Evolutionary conservation across 2,888 invertebrate genomes (phyloP), one percentile per base, ranked within the genome.

Genomic region (Achlya flavicornis): DNA sequence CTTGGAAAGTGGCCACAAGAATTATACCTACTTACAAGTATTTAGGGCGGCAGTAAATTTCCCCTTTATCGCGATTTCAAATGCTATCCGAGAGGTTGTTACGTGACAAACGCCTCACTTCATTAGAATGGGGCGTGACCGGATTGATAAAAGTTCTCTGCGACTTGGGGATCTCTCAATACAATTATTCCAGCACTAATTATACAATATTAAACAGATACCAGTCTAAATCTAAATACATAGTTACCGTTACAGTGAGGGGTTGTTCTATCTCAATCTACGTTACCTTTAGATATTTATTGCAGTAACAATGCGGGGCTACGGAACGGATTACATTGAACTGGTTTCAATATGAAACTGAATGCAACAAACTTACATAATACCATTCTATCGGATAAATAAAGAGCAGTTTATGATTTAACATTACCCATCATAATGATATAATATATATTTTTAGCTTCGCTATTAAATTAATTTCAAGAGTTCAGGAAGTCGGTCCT

Each of bases 51-150:
- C 81, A 81, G 82, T 90, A 90, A 90, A 90, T 91, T 87, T 83
- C 72, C 81, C 81, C 86, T 89, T 86, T 90, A 90, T 91, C 89
- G 85, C 84, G 87, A 89, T 90, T 87, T 85, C 84, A 80, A 89
- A 88, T 86, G 85, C 85, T 85, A 86, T 85, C 86, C 83, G 75
- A 70, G 75, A 81, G 82, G 80, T 83, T 83, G 85, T 87, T 86
- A 86, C 87, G 88, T 90, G 91, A 91, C 91, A 91, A 89, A 89
- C 83, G 85, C 81, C 84, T 85, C 88, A 87, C 87, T 91, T 90
- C 88, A 90, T 91, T 91, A 90, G 77, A 77, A 75, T 74, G 75
- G 74, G 80, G 74, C 91, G 90, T 91, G 89, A 87, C 87, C 75
- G 78, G 85, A 85, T 86, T 89, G 83, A 80, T 87, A 88, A 89